Evolutionary conservation across 2,888 invertebrate species (phyloP).

Genomic region (Caenorhabditis parvicauda): DNA sequence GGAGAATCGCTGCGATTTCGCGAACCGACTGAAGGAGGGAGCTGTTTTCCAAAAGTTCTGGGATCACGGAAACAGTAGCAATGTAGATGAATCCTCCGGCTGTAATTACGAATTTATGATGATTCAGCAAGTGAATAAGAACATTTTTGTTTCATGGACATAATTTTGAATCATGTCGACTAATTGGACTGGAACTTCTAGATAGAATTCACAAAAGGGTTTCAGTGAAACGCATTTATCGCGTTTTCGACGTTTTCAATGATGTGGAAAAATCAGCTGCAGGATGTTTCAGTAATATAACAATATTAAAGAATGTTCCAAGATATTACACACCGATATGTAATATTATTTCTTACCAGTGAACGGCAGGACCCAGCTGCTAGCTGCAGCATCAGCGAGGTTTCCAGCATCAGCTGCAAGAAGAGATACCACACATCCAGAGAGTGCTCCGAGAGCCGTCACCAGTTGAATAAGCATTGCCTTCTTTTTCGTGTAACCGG

Average conservation of each 20-base stretch:
- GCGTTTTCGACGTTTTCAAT: no score
- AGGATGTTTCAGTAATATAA: no score
- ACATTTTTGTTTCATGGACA: no score
- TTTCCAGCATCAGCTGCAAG: constrained; percentile 51
- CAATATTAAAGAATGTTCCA: no score
- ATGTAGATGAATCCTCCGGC: constrained; percentile 90
- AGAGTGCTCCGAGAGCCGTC: constrained; percentile 90
- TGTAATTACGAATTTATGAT: not conserved
- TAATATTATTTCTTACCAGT: no score
- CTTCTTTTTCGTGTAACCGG: constrained; percentile 87
- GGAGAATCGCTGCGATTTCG: constrained; percentile 52
- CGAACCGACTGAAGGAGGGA: constrained; percentile 53
- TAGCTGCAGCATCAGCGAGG: constrained; percentile 68
- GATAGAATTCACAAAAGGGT: no score
- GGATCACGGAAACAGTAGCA: constrained; percentile 96
- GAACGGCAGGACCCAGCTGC: constrained; percentile 85
- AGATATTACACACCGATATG: no score
- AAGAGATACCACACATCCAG: constrained; percentile 70
- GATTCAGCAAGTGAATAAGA: not conserved
- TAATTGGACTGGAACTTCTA: no score
- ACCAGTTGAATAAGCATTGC: constrained; percentile 90
- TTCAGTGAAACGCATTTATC: no score
- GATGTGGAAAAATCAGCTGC: no score
- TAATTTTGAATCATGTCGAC: no score
- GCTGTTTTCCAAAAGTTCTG: constrained; percentile 84